Percentiles rank a stretch among this genome's conserved stretches.
phyloP scores from a whole-genome alignment of 2,797 vertebrate species.

The Pangasius macronema region DNA sequence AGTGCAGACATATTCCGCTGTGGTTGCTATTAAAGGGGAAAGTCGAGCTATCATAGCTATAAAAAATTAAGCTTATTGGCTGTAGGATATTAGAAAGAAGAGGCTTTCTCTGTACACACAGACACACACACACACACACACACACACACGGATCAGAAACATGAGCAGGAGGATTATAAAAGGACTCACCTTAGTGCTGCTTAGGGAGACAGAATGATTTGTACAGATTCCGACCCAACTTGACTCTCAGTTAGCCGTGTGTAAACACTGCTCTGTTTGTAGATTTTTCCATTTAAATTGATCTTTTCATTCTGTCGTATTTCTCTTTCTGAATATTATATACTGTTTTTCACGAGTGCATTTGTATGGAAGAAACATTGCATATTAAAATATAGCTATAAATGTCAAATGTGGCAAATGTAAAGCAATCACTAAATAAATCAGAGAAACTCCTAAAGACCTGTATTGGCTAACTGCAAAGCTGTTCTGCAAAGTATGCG shows the following conservation, averaged over 20 bases:
- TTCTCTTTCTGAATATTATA: neutral
- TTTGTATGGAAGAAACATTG: neutral
- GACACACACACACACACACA: neutral
- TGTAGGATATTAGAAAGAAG: neutral
- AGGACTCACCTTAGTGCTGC: conserved; percentile 47
- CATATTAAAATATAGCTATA: neutral
- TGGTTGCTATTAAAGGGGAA: neutral
- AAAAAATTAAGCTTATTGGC: neutral
- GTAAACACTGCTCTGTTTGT: neutral
- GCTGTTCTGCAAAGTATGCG: neutral
- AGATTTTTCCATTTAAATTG: neutral
- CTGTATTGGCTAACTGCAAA: neutral
- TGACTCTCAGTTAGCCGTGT: conserved; percentile 13
- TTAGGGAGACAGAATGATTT: conserved; percentile 35
- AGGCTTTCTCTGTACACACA: neutral
- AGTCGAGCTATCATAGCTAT: neutral
- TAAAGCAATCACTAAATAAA: neutral
- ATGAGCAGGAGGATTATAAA: conserved; percentile 62
- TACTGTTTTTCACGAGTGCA: too few species aligned
- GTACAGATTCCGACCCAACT: conserved; percentile 26
- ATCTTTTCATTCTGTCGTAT: neutral
- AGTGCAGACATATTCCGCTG: neutral
- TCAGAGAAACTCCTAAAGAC: neutral
- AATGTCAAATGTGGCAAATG: neutral
- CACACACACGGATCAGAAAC: neutral